Base-by-base conservation (phyloP, 2,113 vertebrate genomes). In the Antechinus flavipes region DNA sequence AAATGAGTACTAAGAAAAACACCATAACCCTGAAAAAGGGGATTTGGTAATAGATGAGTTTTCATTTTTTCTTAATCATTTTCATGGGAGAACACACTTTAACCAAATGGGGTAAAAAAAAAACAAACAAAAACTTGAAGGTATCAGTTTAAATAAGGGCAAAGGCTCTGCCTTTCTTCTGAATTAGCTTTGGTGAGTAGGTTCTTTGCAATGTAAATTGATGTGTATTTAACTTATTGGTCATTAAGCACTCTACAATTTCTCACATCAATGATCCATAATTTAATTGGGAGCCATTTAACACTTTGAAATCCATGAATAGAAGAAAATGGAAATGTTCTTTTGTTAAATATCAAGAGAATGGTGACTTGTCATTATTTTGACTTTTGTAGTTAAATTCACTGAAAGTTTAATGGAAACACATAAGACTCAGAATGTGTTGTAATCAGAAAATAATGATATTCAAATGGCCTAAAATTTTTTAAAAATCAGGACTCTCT, bases 221-320 rank as follows among this genome's bases (percentile, higher is more conserved):
- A 93, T 96, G 84, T 92, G 30, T 19, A 27, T 97, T 96, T 97
- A 58, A 95, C 30, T 94, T 42, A 90, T 24, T 89, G 90, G 53
- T 95, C 27, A 94, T 97, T 95, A 95, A 92, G 91, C 54, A 52
- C 89, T 98, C 96, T 98, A 89, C 92, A 93, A 58, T 92, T n/a
- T 94, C 53, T 97, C 61, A 35, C 0, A 2, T 93, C 91, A 94
- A 94, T 50, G 8, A 96, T 56, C 93, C 53, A 61, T 23, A 94
- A 27, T 93, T 97, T 96, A 95, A 95, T 23, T 90, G 42, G 42
- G 23, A 95, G 94, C 68, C 95, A 5, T 89, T n/a, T 93, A n/a
- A 93, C 92, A 35, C 76, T 49, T 14, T 93, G 30, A 97, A 22
- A 93, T 94, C 0, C 76, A 92, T 92, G 91, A 96, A 42, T 93